phyloP scores from a whole-genome alignment of 2,113 vertebrate species.

The Phyllostomus hastatus region DNA sequence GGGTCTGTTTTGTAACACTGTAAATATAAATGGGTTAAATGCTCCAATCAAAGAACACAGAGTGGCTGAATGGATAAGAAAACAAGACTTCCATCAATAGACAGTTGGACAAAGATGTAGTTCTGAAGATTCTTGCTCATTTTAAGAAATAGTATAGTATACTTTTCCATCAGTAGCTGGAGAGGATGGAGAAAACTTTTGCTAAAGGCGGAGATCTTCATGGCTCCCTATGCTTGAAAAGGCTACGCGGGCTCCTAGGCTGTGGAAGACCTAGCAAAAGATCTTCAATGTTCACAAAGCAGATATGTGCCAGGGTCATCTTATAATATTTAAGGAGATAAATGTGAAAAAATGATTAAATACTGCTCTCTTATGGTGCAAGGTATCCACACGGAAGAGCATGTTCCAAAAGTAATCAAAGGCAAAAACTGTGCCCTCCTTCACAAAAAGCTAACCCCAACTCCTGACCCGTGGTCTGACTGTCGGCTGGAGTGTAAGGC shows the following conservation, averaged over 20 bases:
- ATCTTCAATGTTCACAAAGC: slow-evolving; percentile 86
- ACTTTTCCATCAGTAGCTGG: slow-evolving; percentile 83
- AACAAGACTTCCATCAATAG: not conserved
- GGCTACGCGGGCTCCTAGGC: slow-evolving; percentile 82
- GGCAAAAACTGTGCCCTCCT: slow-evolving; percentile 62
- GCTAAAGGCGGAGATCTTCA: slow-evolving; percentile 88
- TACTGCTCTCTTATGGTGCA: slow-evolving; percentile 52
- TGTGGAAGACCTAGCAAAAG: slow-evolving; percentile 86
- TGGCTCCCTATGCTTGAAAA: slow-evolving; percentile 84
- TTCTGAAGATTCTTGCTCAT: slow-evolving; percentile 78
- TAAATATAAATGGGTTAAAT: not conserved
- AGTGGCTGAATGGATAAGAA: not conserved
- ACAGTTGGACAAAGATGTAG: not conserved
- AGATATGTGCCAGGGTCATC: slow-evolving; percentile 78
- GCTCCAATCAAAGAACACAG: not conserved
- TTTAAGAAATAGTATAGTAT: slow-evolving; percentile 82
- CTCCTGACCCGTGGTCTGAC: not conserved
- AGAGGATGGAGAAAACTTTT: slow-evolving; percentile 81
- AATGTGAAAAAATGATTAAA: slow-evolving; percentile 65
- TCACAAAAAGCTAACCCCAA: slow-evolving; percentile 56
- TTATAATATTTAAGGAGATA: slow-evolving; percentile 75
- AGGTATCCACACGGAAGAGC: slow-evolving; percentile 50
- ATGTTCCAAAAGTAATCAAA: slow-evolving; percentile 55
- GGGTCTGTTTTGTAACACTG: too few relatives aligned
- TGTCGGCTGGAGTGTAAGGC: too few relatives aligned